phyloP scores from a whole-genome alignment of 2,113 vertebrate species.

The Phylloscopus trochiloides region DNA sequence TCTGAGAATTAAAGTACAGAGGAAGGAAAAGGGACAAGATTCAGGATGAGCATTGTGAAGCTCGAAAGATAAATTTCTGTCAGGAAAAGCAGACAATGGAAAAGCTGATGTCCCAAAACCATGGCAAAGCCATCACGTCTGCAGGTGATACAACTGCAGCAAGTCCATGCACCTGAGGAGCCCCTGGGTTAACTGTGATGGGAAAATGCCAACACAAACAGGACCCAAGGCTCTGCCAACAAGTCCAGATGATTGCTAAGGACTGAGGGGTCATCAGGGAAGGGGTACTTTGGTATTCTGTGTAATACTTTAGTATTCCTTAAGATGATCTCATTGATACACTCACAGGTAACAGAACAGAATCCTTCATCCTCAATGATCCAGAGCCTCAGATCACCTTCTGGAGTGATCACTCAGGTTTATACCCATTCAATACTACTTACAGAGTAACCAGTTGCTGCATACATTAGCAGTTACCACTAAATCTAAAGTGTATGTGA shows the following conservation, averaged over 20 bases:
- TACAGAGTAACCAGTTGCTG: neutral
- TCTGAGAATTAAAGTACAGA: neutral
- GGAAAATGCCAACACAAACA: fast-evolving
- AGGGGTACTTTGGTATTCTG: neutral
- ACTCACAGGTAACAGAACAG: neutral
- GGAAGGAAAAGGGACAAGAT: neutral
- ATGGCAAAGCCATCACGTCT: neutral
- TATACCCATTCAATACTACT: neutral
- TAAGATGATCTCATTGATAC: neutral
- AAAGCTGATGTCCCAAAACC: neutral
- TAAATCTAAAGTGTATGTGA: neutral
- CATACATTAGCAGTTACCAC: neutral
- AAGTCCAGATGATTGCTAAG: neutral
- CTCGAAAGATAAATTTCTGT: neutral
- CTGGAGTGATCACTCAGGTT: neutral
- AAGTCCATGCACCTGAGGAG: neutral
- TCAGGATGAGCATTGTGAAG: neutral
- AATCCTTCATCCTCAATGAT: neutral
- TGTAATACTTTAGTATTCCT: neutral
- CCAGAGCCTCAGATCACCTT: neutral
- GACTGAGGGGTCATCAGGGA: neutral
- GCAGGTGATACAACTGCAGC: neutral
- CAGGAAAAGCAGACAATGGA: neutral
- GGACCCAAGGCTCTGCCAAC: neutral
- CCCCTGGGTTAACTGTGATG: neutral